Percentiles rank a stretch among this genome's conserved stretches.
phyloP scores from a whole-genome alignment of 2,113 vertebrate genomes.

The Lagopus leucura region DNA sequence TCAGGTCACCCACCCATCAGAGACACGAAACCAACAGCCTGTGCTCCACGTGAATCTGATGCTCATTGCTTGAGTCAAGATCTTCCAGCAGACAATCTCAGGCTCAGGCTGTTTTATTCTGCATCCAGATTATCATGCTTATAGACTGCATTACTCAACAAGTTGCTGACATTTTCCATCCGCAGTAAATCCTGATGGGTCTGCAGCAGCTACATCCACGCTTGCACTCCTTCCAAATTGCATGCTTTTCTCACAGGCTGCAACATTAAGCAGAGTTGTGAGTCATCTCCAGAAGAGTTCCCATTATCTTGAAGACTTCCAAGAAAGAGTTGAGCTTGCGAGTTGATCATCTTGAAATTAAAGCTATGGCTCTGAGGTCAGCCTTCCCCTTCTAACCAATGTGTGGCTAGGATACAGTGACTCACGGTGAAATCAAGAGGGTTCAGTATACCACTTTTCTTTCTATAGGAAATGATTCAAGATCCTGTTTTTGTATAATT shows the following conservation, averaged over 20 bases:
- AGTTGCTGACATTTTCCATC: not conserved
- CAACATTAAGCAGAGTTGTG: not conserved
- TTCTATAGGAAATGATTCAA: not conserved
- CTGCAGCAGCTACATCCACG: not conserved
- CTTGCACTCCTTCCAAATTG: not conserved
- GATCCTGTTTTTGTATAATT: not conserved
- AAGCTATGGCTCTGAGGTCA: not conserved
- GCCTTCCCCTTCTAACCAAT: not conserved
- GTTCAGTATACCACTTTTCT: not conserved
- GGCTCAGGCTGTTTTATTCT: not conserved
- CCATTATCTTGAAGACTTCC: not conserved
- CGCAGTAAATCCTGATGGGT: not conserved
- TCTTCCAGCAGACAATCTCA: not conserved
- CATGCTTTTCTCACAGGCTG: not conserved
- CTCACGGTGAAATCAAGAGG: not conserved
- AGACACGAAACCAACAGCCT: not conserved
- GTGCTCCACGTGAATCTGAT: not conserved
- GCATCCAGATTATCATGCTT: not conserved
- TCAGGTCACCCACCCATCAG: rapidly evolving
- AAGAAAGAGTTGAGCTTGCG: not conserved
- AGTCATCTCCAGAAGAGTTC: slow-evolving; percentile 19
- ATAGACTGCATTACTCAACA: not conserved
- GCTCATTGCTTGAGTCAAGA: not conserved
- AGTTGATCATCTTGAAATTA: not conserved
- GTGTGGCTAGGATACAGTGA: not conserved